Evolutionary conservation across 2,113 vertebrate species (phyloP), one percentile per base, ranked within the genome.

Genomic region (Anseranas semipalmata): DNA sequence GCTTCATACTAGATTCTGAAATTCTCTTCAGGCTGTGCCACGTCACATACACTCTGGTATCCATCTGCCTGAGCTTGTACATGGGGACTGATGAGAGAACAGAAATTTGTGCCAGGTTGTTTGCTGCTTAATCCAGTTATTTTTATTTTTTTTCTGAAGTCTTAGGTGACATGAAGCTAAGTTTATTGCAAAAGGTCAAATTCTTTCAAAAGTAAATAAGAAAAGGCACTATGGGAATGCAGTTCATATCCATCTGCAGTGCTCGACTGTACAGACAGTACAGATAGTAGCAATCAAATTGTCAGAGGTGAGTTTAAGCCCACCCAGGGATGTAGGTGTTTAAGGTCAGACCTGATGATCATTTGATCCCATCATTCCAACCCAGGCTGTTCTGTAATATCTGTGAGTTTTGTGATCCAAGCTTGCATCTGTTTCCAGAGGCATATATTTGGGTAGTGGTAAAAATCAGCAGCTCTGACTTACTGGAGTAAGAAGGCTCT

Each of bases 11-110:
- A 96, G 81, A 59, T 25, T 19, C 77, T 45, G 35, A 48, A 30
- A 78, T 89, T 75, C 65, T 92, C 79, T 85, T 79, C 53, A 87
- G 82, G 17, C 85, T 86, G 3, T 86, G 72, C 67, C 52, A 35
- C 87, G 70, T 80, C 50, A 15, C 45, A 33, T 52, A 87, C 85
- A 22, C 21, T 92, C 14, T 63, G 27, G 13, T 83, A 50, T 83
- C 70, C 89, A 11, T 46, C 85, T 91, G 50, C 78, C 62, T 66
- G 89, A 63, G 7, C 16, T 90, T 85, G 50, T 73, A 30, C 50
- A 7, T 2, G 4, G 50, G 14, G 4, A 53, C 50, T 80, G 72
- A 48, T 55, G 17, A 43, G 32, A 85, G 19, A 43, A 28, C 41
- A 91, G 71, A 85, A 62, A 41, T 70, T 85, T 75, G 41, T 56